Conservation (phyloP, 2,888 invertebrate species). For the Lepetodrilus schrolli region DNA sequence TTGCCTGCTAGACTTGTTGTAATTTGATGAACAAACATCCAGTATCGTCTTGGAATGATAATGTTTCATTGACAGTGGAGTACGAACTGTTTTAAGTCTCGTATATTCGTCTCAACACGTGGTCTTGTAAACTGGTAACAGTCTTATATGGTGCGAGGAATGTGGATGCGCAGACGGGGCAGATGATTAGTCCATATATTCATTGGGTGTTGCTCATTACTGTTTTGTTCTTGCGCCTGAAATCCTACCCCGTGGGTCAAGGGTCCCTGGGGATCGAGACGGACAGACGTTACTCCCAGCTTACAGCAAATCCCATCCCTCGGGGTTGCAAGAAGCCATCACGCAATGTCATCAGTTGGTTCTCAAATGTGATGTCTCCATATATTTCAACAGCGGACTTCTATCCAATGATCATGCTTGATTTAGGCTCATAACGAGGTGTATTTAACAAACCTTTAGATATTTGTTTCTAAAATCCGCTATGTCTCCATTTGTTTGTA, state of each 20-base stretch:
- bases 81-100: too few species aligned
- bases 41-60: conserved; percentile 1
- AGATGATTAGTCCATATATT: too few species aligned
- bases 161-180: too few species aligned
- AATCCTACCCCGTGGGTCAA: conserved; percentile 8
- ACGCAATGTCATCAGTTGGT: background rate
- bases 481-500: background rate
- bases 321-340: background rate
- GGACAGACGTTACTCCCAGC: background rate
- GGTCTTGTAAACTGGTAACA: too few species aligned
- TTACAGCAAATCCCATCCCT: background rate
- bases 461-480: conserved; percentile 11
- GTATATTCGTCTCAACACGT: too few species aligned
- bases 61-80: conserved; percentile 3
- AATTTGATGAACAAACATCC: conserved; percentile 18
- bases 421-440: background rate
- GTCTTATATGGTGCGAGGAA: too few species aligned
- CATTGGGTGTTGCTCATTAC: too few species aligned
- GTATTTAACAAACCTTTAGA: background rate
- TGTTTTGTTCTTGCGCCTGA: background rate
- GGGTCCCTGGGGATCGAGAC: background rate
- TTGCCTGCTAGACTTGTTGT: background rate
- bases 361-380: too few species aligned
- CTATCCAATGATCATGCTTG: too few species aligned
- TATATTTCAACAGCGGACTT: too few species aligned